Evolutionary conservation across 2,113 vertebrate species (phyloP).

Genomic region (Taurulus bubalis): DNA sequence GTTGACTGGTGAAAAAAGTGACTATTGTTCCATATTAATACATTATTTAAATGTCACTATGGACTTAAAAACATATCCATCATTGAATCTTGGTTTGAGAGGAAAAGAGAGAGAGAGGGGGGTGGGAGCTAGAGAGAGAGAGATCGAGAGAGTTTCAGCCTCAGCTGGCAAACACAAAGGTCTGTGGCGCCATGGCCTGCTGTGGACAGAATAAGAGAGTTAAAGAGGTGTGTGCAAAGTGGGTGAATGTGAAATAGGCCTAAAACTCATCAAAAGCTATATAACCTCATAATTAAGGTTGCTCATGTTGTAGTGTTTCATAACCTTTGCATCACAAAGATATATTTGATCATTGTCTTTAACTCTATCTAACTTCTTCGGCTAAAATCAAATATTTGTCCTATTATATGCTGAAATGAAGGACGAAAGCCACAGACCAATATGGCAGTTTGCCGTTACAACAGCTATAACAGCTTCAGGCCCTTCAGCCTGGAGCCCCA

Average conservation of each 20-base stretch:
- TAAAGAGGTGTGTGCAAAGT: conserved; percentile 3
- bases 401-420: background rate
- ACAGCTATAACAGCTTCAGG: background rate
- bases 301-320: background rate
- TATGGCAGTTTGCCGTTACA: conserved; percentile 4
- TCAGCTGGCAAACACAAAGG: conserved; percentile 96
- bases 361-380: background rate
- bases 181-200: conserved; percentile 89
- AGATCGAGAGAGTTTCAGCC: conserved; percentile 85
- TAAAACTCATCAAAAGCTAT: conserved; percentile 3
- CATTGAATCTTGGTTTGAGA: too few species aligned
- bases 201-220: conserved; percentile 77
- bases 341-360: background rate
- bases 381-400: background rate
- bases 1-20: too few species aligned
- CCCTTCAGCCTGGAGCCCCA: conserved; percentile 41
- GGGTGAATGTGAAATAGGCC: background rate
- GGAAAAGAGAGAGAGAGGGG: too few species aligned
- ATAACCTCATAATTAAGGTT: background rate
- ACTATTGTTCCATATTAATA: too few species aligned
- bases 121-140: conserved; percentile 6
- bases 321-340: background rate
- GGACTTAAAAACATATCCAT: too few species aligned
- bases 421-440: background rate
- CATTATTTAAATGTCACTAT: too few species aligned